These are phyloP conservation scores for Melanostoma scalare DNA, from an alignment of 2,888 invertebrate species.

Conservation along the genomic window DNA sequence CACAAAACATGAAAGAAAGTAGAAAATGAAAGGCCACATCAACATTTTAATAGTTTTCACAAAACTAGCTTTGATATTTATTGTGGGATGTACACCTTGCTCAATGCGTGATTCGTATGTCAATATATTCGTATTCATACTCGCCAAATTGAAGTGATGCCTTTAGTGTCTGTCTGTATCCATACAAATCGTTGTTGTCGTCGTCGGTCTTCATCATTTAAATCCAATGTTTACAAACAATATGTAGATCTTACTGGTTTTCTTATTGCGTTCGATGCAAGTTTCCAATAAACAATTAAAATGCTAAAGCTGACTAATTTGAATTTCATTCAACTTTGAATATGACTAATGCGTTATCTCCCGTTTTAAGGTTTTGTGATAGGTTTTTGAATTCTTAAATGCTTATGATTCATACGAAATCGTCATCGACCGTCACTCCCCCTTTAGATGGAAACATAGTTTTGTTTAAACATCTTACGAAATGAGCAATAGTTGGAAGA, in stretches of 20 bases:
- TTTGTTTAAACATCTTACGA: too few relatives aligned
- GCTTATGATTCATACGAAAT: conserved; percentile 18
- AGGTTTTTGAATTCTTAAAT: background rate
- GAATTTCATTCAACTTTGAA: background rate
- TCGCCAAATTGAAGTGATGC: background rate
- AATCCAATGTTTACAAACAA: background rate
- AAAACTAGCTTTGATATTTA: conserved; percentile 14
- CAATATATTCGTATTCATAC: background rate
- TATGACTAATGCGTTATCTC: background rate
- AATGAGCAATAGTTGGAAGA: too few relatives aligned
- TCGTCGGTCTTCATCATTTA: too few relatives aligned
- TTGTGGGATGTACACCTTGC: conserved; percentile 5
- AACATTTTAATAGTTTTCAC: conserved; percentile 15
- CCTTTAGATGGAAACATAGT: too few relatives aligned
- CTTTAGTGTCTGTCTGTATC: too few relatives aligned
- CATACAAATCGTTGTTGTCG: too few relatives aligned
- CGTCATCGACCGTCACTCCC: conserved; percentile 3
- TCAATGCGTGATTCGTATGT: background rate
- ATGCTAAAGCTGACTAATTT: conserved; percentile 8
- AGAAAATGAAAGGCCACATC: conserved; percentile 23
- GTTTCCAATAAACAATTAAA: conserved; percentile 3
- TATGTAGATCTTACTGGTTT: conserved; percentile 7
- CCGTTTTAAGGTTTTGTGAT: conserved; percentile 5
- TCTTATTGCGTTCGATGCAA: background rate
- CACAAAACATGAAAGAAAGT: conserved; percentile 43